These are phyloP conservation scores for Amazonetta brasiliensis DNA, from an alignment of 2,797 vertebrate species.

Conservation along the genomic window DNA sequence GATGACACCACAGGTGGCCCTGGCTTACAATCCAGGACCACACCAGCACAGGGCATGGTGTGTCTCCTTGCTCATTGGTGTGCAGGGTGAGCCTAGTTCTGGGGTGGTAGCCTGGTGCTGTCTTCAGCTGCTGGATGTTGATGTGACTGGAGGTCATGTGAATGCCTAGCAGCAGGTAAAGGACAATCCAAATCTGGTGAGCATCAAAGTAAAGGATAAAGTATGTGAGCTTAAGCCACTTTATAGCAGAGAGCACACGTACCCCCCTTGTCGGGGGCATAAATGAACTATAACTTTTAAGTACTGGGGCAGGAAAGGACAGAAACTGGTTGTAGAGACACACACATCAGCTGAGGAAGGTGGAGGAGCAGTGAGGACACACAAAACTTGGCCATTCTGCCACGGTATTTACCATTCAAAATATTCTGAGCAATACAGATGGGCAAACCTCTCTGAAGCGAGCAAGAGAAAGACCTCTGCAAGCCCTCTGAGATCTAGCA, in stretches of 20 bases:
- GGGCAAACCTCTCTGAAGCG: neutral
- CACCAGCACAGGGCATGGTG: fast-evolving
- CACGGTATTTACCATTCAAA: neutral
- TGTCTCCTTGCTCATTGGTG: neutral
- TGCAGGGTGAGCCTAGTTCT: fast-evolving
- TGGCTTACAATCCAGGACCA: neutral
- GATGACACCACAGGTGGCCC: fast-evolving
- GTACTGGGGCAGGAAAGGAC: neutral
- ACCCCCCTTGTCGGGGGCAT: neutral
- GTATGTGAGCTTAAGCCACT: neutral
- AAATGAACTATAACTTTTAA: neutral
- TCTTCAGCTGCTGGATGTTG: neutral
- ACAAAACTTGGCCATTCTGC: neutral
- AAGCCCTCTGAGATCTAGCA: neutral
- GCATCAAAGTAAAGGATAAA: neutral
- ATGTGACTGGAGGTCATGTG: neutral
- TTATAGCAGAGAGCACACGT: neutral
- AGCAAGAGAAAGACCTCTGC: neutral
- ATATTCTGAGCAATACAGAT: neutral
- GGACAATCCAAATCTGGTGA: neutral
- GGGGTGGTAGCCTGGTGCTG: neutral
- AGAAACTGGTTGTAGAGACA: neutral
- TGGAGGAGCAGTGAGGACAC: neutral
- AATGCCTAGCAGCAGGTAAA: neutral
- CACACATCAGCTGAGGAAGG: neutral